phyloP scores from a whole-genome alignment of 2,113 vertebrate species.

The Bothrops jararaca region DNA sequence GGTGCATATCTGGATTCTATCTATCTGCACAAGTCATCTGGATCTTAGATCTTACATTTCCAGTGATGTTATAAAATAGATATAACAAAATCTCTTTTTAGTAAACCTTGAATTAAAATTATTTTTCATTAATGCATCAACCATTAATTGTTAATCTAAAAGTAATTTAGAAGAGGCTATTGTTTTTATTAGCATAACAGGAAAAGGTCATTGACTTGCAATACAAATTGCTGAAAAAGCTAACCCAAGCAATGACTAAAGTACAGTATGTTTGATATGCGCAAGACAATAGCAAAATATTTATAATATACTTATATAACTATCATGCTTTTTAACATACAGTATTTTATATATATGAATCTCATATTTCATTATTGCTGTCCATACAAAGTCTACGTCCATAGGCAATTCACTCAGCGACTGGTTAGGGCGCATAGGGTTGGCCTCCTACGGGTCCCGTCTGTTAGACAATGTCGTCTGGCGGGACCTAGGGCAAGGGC shows the following conservation, averaged over 20 bases:
- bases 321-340: too few relatives aligned
- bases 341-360: too few relatives aligned
- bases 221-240: slow-evolving; percentile 21
- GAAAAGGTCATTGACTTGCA: not conserved
- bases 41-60: not conserved
- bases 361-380: too few relatives aligned
- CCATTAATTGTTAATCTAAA: rapidly evolving
- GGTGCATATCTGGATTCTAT: not conserved
- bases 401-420: too few relatives aligned
- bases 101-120: not conserved
- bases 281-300: not conserved
- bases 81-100: not conserved
- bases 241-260: rapidly evolving
- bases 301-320: too few relatives aligned
- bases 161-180: not conserved
- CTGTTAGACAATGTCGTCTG: too few relatives aligned
- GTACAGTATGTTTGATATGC: slow-evolving; percentile 6
- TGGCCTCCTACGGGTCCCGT: too few relatives aligned
- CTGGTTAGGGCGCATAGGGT: too few relatives aligned
- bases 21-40: not conserved
- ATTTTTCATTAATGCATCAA: not conserved
- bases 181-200: not conserved
- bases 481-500: too few relatives aligned
- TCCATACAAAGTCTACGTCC: too few relatives aligned
- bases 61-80: not conserved